Evolutionary conservation across 2,797 vertebrate species (phyloP), one percentile per base, ranked within the genome.

Genomic region (Eulemur mongoz): DNA sequence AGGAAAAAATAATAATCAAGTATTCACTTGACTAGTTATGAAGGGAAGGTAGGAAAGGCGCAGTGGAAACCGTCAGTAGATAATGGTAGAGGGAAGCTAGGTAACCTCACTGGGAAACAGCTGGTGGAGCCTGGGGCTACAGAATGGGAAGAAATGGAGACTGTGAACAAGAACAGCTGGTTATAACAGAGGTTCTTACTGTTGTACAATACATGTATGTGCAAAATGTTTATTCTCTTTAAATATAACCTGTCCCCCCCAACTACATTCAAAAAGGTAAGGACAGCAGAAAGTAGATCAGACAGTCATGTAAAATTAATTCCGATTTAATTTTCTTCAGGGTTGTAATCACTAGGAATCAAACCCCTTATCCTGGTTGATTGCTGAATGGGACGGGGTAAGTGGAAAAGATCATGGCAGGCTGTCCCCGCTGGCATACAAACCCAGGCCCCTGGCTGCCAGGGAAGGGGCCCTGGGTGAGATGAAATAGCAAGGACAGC

Each of bases 141-240:
- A 45, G 81, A 54, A 57, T 3, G 75, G 89, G 59, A 76, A 91
- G 87, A 90, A 85, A 57, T 45, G 52, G 80, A 79, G 75, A 61
- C 25, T n/a, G 79, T 94, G 67, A 96, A 92, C 78, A 63, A 32
- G 25, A 91, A 94, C 63, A 72, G 78, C 95, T 83, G 96, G 93
- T 96, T 97, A 91, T 94, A 97, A 96, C 40, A 48, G 94, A 97
- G 92, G 88, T 84, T 65, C 94, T 95, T 87, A 94, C 61, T 12
- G 97, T 91, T 97, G 97, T 97, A 98, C 95, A 97, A 97, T 93
- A 95, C 94, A 83, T 96, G 96, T 84, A 94, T 98, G 98, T 98
- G 98, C 98, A 98, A 98, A 98, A 97, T 73, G 25, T 96, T 92
- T 94, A 80, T 95, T 96, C 95, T 96, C 0, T 79, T 95, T 95